phyloP scores from a whole-genome alignment of 1,140 invertebrate genomes.

The Maniola jurtina region DNA sequence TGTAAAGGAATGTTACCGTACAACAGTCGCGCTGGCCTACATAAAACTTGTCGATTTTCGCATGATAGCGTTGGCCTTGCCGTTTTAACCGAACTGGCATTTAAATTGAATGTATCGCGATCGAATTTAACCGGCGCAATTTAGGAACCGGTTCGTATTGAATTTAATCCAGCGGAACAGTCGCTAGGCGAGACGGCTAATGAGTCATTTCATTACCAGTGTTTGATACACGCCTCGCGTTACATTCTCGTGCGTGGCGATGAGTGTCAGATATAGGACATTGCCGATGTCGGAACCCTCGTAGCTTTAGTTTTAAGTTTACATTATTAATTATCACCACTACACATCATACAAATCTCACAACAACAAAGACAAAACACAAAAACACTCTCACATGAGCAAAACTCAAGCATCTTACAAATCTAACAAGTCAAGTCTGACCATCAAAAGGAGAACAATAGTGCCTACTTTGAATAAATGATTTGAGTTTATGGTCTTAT shows the following conservation, averaged over 20 bases:
- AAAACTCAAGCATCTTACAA: too few relatives aligned
- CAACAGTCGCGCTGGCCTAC: conserved; percentile 60
- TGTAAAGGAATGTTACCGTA: conserved; percentile 66
- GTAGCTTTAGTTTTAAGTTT: too few relatives aligned
- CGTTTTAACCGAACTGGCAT: conserved; percentile 66
- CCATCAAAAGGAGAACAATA: too few relatives aligned
- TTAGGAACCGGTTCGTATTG: conserved; percentile 59
- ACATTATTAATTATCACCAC: too few relatives aligned
- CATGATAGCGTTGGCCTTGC: conserved; percentile 71
- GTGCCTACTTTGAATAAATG: too few relatives aligned
- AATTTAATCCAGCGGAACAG: conserved; percentile 35
- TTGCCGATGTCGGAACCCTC: too few relatives aligned
- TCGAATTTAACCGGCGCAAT: conserved; percentile 61
- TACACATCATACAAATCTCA: too few relatives aligned
- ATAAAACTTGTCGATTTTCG: conserved; percentile 75
- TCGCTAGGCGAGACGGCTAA: conserved; percentile 43
- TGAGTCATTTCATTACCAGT: conserved; percentile 45
- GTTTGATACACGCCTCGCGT: conserved; percentile 21
- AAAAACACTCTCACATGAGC: too few relatives aligned
- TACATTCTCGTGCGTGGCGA: conserved; percentile 9
- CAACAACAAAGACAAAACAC: too few relatives aligned
- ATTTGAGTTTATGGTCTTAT: conserved; percentile 10
- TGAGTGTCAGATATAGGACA: conserved; percentile 18
- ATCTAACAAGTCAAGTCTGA: too few relatives aligned
- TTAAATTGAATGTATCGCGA: conserved; percentile 68